These are phyloP conservation scores for Spea hammondii DNA, from an alignment of 2,797 vertebrate genomes.

Conservation along the genomic window DNA sequence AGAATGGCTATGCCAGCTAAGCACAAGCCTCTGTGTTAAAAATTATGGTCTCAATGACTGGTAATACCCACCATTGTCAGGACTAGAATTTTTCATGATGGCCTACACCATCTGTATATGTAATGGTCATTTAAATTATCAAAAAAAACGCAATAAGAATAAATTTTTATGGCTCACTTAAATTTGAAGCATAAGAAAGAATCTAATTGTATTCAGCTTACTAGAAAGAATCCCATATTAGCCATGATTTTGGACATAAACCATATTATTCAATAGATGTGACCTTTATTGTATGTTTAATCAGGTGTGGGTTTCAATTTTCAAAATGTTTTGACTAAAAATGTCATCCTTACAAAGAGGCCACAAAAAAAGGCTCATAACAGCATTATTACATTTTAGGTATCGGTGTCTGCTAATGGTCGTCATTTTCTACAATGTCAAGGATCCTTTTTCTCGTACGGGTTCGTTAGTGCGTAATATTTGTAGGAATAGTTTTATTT, in stretches of 20 bases:
- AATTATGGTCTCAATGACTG: too few species aligned
- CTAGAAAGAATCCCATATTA: conserved; percentile 12
- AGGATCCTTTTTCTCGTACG: neutral
- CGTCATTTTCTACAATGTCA: neutral
- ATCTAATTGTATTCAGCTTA: neutral
- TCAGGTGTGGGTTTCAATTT: conserved; percentile 45
- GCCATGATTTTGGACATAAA: conserved; percentile 28
- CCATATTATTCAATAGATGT: conserved; percentile 29
- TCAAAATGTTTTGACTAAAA: conserved; percentile 39
- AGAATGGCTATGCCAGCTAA: too few species aligned
- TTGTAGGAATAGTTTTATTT: too few species aligned
- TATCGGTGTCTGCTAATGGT: neutral
- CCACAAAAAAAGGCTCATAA: neutral
- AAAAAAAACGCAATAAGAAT: too few species aligned
- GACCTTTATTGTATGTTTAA: conserved; percentile 47
- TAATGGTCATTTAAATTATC: too few species aligned
- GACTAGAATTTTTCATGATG: too few species aligned
- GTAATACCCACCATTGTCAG: too few species aligned
- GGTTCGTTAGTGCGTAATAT: too few species aligned
- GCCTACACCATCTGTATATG: too few species aligned
- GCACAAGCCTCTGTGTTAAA: too few species aligned
- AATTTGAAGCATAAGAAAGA: too few species aligned
- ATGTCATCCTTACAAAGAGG: conserved; percentile 21
- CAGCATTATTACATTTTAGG: neutral
- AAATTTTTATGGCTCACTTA: too few species aligned